Percentiles rank a stretch among this genome's conserved stretches.
These are phyloP conservation scores for Aphelenchoides bicaudatus DNA, from an alignment of 2,888 invertebrate species.

Conservation along the genomic window DNA sequence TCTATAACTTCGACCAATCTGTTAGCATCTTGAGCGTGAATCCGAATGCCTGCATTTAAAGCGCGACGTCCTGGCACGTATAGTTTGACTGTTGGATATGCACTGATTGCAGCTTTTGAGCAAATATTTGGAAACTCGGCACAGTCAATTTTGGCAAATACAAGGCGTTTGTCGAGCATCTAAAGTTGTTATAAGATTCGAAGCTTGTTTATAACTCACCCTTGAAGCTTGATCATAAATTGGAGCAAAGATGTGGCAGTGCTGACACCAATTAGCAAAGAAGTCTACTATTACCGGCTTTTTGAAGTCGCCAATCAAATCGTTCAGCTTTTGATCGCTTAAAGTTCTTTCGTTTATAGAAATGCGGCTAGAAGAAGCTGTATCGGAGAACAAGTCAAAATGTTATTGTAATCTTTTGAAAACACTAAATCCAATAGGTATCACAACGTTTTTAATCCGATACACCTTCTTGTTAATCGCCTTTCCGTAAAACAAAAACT, in stretches of 20 bases:
- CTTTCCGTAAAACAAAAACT: too few relatives aligned
- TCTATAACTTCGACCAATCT: too few relatives aligned
- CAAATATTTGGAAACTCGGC: slow-evolving; percentile 67
- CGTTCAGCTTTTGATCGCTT: slow-evolving; percentile 46
- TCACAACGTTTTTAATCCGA: too few relatives aligned
- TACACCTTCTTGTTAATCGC: too few relatives aligned
- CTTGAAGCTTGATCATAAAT: slow-evolving; percentile 70
- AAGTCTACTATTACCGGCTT: slow-evolving; percentile 65
- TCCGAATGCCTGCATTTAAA: slow-evolving; percentile 13
- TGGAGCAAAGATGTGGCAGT: slow-evolving; percentile 70
- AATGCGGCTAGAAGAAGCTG: too few relatives aligned
- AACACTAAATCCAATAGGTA: too few relatives aligned
- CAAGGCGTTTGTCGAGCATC: slow-evolving; percentile 66
- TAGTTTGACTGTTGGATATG: slow-evolving; percentile 68
- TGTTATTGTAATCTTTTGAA: too few relatives aligned
- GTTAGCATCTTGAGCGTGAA: slow-evolving; percentile 17
- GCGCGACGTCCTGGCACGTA: slow-evolving; percentile 54
- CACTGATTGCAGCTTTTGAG: slow-evolving; percentile 65
- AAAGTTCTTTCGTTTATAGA: too few relatives aligned
- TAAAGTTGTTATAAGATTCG: slow-evolving; percentile 27
- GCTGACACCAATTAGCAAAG: slow-evolving; percentile 66
- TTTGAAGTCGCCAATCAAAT: slow-evolving; percentile 64
- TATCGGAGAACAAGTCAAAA: too few relatives aligned
- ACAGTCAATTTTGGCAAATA: slow-evolving; percentile 71
- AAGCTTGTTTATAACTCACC: slow-evolving; percentile 61